Base-by-base conservation (phyloP, 2,888 invertebrate species). In the Eupeodes latifasciatus region DNA sequence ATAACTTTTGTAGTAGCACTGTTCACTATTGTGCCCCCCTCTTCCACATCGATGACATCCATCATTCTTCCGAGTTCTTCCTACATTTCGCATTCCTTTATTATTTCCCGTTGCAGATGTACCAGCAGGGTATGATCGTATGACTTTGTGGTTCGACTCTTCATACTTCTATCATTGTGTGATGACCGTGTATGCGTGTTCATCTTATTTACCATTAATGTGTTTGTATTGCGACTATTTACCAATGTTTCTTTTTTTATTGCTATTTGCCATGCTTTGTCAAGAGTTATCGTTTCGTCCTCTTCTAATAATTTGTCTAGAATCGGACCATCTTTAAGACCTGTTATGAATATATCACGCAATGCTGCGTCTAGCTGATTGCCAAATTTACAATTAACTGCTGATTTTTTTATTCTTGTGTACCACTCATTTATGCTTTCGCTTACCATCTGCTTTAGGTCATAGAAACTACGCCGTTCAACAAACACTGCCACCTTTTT, bases 121-220 rank as follows among this genome's bases (percentile, higher is more conserved):
- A 27, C 27, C 27, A 27, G 27, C 27, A 27, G 27, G 27, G 27
- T 27, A 27, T 57, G 10, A 11, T 12, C 57, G 27, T 57, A 12
- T 57, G 57, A 57, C 57, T 57, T 57, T 4, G 11, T 57, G 19
- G 57, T 27, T 57, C 57, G 57, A 57, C 57, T 27, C 27, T 27
- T 1, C 2, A 10, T 55, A 10, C 2, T 11, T 19, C 10, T 11
- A 27, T 27, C 57, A 27, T 34, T 59, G 2, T 59, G 2, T 4
- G 55, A 11, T 57, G 55, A 2, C 2, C 14, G 27, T 34, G 59
- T 34, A 14, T 59, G 34, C 7, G 59, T 59, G 59, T 59, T 59
- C 34, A 59, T 34, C 34, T 59, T 59, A 34, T 59, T 34, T 34
- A 59, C 59, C 5, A 59, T 34, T 27, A 27, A 57, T 27, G 27